Percentiles rank a stretch among this genome's conserved stretches.
These are phyloP conservation scores for Drosophila kurseongensis DNA, from an alignment of 1,140 invertebrate species.

Conservation along the genomic window DNA sequence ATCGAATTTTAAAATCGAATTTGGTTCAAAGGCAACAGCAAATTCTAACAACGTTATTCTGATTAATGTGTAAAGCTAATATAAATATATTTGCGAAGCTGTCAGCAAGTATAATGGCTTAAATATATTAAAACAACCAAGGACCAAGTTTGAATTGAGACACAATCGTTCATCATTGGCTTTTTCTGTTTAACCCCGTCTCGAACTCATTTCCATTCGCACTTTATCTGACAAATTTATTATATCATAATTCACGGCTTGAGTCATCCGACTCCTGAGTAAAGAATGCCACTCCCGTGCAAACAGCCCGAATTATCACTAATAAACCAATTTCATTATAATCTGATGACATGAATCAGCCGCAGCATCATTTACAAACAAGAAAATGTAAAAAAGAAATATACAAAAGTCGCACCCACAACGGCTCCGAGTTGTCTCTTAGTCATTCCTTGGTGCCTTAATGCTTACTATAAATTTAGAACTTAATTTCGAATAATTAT, in stretches of 20 bases:
- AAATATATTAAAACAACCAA: no score
- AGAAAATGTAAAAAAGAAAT: constrained; percentile 48
- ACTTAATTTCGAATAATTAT: constrained; percentile 80
- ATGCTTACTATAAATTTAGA: constrained; percentile 78
- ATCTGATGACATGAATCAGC: constrained; percentile 70
- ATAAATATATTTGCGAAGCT: no score
- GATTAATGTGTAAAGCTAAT: no score
- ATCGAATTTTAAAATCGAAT: no score
- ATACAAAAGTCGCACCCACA: constrained; percentile 27
- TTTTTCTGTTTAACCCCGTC: constrained; percentile 1
- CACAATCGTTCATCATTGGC: background rate
- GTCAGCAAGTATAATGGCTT: background rate
- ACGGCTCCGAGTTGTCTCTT: constrained; percentile 51
- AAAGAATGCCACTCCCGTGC: constrained; percentile 45
- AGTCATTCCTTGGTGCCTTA: constrained; percentile 50
- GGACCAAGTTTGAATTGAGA: background rate
- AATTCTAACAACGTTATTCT: no score
- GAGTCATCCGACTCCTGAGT: constrained; percentile 40
- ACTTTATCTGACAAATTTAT: constrained; percentile 58
- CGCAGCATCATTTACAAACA: constrained; percentile 40
- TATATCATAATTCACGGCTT: constrained; percentile 61
- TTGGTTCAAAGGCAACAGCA: no score
- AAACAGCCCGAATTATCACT: constrained; percentile 63
- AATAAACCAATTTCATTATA: constrained; percentile 80
- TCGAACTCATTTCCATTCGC: constrained; percentile 48